Base-by-base conservation (phyloP, 2,113 vertebrate species). In the Sapayoa aenigma region DNA sequence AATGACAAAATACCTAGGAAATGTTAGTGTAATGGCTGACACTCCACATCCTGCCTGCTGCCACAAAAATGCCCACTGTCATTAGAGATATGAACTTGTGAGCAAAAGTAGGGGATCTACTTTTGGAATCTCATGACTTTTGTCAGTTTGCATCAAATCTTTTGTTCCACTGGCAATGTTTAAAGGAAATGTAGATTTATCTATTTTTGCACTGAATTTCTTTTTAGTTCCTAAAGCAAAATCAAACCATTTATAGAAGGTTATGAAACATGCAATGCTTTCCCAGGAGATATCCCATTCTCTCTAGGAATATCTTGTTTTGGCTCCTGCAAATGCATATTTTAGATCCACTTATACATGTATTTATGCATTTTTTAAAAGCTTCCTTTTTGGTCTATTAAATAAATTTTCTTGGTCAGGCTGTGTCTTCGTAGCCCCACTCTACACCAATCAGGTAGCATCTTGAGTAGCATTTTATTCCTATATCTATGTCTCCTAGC, bases 271-370 rank as follows among this genome's bases (percentile, higher is more conserved):
- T 27, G 52, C 28, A 71, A 24, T 39, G 7, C 44, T 89, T 94
- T 91, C 93, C 75, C 90, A 89, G 5, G 68, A 93, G 90, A 56
- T 2, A 86, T n/a, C 15, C n/a, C 25, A 44, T 92, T 94, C 85
- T 94, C 68, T 96, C 90, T 86, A 94, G 92, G 90, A 96, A 93
- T 84, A 75, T 88, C 72, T 91, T 96, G 79, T 33, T 96, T 94
- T 88, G 39, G 68, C 11, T 94, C 23, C 65, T 50, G 52, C 23
- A 94, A 84, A 93, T 91, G 49, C n/a, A 49, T 89, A 91, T 93
- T 96, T 92, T 79, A 94, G 67, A 76, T 73, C 33, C 53, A 46
- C n/a, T 95, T 92, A 52, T 78, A 56, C 27, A 72, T 78, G 73
- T 78, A 84, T 92, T 92, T 90, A 94, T 87, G 49, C n/a, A 86